Evolutionary conservation across 2,113 vertebrate species (phyloP).

Genomic region (Alaudala cheleensis): DNA sequence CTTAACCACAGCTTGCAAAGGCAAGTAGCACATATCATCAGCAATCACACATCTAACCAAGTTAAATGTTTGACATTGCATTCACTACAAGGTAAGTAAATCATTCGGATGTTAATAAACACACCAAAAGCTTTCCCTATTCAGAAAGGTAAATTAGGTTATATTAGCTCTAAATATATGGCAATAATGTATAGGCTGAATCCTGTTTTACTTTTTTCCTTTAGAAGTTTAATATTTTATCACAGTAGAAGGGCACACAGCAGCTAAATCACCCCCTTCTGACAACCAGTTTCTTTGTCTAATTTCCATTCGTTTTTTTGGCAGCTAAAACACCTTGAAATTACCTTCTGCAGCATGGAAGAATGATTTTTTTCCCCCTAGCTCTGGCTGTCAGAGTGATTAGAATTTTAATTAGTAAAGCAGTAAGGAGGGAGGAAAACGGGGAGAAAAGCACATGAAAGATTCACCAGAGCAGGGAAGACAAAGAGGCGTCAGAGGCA

Average conservation of each 20-base stretch:
- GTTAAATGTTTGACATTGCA: constrained; percentile 38
- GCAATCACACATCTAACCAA: constrained; percentile 37
- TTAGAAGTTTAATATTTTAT: constrained; percentile 55
- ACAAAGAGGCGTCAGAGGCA: constrained; percentile 60
- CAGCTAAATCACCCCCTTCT: constrained; percentile 57
- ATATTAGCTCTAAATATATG: constrained; percentile 1
- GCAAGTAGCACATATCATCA: not conserved
- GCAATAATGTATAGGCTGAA: not conserved
- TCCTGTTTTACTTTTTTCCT: not conserved
- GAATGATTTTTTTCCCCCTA: constrained; percentile 54
- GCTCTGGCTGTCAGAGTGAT: constrained; percentile 77
- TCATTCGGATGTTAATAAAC: constrained; percentile 34
- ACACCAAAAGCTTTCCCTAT: not conserved
- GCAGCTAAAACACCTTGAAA: constrained; percentile 82
- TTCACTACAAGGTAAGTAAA: constrained; percentile 31
- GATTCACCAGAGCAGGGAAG: constrained; percentile 66
- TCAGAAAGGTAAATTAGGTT: constrained; percentile 16
- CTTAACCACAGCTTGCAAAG: constrained; percentile 23
- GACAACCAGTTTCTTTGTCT: constrained; percentile 75
- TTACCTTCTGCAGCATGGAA: constrained; percentile 76
- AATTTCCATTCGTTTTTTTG: constrained; percentile 72
- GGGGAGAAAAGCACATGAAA: constrained; percentile 54
- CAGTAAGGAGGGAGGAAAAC: constrained; percentile 64
- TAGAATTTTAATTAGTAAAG: constrained; percentile 85
- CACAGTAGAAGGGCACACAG: constrained; percentile 29